phyloP scores from a whole-genome alignment of 2,797 vertebrate species.

The Hypotaenidia okinawae region DNA sequence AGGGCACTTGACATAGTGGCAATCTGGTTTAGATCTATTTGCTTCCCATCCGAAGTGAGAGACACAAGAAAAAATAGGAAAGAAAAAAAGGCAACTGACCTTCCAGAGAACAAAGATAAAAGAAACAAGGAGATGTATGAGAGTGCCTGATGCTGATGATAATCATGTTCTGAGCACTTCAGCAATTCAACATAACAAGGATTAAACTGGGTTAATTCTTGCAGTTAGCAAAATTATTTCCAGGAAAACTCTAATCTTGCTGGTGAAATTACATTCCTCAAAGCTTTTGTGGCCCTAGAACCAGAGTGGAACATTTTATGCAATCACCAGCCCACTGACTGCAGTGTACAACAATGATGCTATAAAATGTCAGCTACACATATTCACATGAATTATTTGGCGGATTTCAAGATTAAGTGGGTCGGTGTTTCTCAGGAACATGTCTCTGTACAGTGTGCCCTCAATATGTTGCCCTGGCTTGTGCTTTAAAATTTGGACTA shows the following conservation, averaged over 20 bases:
- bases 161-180: not conserved
- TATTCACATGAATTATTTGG: not conserved
- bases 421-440: not conserved
- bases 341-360: not conserved
- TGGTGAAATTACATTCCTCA: not conserved
- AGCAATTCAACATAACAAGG: not conserved
- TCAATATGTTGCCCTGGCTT: not conserved
- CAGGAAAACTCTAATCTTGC: constrained; percentile 13
- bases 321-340: not conserved
- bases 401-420: not conserved
- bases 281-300: not conserved
- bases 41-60: not conserved
- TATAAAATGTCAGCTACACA: not conserved
- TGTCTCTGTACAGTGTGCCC: not conserved
- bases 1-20: not conserved
- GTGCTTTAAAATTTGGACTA: not conserved
- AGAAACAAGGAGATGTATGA: not conserved
- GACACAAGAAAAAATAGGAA: not conserved
- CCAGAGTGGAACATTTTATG: not conserved
- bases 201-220: constrained; percentile 21
- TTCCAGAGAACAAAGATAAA: not conserved
- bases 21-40: not conserved
- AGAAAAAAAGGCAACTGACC: not conserved
- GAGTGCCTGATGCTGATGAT: not conserved
- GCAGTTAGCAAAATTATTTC: constrained; percentile 16